Conservation (phyloP, 2,113 vertebrate species). For the Mirounga angustirostris region DNA sequence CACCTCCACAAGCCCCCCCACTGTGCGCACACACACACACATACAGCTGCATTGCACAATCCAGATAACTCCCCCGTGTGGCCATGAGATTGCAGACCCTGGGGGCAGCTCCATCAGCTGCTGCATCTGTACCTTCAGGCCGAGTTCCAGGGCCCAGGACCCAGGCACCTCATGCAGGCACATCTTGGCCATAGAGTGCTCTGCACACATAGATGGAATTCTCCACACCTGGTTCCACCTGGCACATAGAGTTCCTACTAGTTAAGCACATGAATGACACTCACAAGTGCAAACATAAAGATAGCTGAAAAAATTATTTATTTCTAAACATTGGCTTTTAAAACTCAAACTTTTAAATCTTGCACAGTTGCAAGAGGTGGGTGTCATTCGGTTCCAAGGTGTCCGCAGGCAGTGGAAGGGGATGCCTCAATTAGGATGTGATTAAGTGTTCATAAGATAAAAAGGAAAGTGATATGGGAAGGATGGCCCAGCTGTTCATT, state of each 20-base stretch:
- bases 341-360: not conserved
- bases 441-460: not conserved
- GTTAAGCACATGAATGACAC: not conserved
- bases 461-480: not conserved
- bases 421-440: fast-evolving
- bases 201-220: fast-evolving
- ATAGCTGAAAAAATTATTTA: not conserved
- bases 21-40: conserved; percentile 32
- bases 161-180: not conserved
- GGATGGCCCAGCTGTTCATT: not conserved
- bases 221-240: not conserved
- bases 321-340: not conserved
- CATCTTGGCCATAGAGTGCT: no score
- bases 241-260: not conserved
- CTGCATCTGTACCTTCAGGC: fast-evolving
- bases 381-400: not conserved
- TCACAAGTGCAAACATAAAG: not conserved
- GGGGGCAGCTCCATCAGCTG: no score
- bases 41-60: conserved; percentile 69
- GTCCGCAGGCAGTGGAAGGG: not conserved
- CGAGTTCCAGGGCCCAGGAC: fast-evolving
- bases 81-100: not conserved
- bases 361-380: not conserved
- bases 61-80: not conserved
- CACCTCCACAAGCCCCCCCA: not conserved